A percentile compares a stretch with the other conserved stretches of the same genome.
phyloP scores from a whole-genome alignment of 1,140 invertebrate species.

The Calliphora vicina region DNA sequence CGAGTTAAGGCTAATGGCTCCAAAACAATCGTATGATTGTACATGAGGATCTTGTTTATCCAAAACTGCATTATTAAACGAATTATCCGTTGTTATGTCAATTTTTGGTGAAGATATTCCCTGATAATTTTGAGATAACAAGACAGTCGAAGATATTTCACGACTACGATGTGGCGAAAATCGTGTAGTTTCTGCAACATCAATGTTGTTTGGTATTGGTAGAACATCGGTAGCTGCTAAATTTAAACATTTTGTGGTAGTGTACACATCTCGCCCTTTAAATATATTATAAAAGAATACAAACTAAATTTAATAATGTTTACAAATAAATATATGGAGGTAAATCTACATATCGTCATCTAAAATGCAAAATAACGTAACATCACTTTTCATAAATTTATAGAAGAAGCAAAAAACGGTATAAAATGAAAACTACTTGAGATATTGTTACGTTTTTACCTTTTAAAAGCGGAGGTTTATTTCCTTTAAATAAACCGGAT shows the following conservation, averaged over 20 bases:
- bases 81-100: slow-evolving; percentile 52
- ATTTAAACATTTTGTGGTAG: slow-evolving; percentile 38
- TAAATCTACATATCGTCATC: no score
- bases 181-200: slow-evolving; percentile 69
- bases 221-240: slow-evolving; percentile 56
- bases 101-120: slow-evolving; percentile 45
- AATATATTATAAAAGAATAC: neutral
- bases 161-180: slow-evolving; percentile 70
- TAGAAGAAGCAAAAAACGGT: no score
- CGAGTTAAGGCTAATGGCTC: slow-evolving; percentile 72
- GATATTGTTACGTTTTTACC: no score
- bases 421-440: no score
- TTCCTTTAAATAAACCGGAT: no score
- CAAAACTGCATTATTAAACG: neutral
- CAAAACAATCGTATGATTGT: slow-evolving; percentile 75
- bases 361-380: no score
- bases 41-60: slow-evolving; percentile 66
- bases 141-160: slow-evolving; percentile 69
- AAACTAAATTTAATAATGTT: neutral
- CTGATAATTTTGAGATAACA: slow-evolving; percentile 62
- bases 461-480: no score
- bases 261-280: slow-evolving; percentile 9
- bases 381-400: no score
- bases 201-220: slow-evolving; percentile 67
- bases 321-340: no score